phyloP scores from a whole-genome alignment of 64 coral and sea anemone species.

The Montipora capricornis region DNA sequence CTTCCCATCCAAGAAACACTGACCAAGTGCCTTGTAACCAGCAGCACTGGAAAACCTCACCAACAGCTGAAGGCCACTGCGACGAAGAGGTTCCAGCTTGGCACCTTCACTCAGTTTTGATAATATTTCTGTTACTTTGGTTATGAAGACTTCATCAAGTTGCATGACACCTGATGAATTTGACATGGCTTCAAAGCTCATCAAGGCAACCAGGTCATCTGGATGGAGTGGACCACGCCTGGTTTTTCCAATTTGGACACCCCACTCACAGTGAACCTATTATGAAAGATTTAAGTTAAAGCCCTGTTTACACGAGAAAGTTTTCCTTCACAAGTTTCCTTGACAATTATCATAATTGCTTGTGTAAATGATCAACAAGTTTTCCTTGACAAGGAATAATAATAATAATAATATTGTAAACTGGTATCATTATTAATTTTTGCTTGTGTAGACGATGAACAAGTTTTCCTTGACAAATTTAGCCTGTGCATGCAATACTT shows the following conservation, averaged over 20 bases:
- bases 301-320: no score
- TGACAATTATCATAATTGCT: no score
- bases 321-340: no score
- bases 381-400: no score
- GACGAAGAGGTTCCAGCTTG: constrained; percentile 31
- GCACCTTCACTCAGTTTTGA: constrained; percentile 49
- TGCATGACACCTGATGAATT: background rate
- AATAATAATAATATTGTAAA: no score
- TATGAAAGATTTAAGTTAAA: background rate
- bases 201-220: constrained; percentile 74
- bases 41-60: constrained; percentile 48
- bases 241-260: background rate
- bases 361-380: no score
- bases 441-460: no score
- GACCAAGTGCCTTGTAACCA: constrained; percentile 75
- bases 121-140: constrained; percentile 58
- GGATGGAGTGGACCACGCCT: background rate
- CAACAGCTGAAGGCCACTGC: constrained; percentile 57
- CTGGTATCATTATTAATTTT: no score
- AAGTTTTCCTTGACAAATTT: no score
- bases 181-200: constrained; percentile 58
- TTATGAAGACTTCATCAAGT: constrained; percentile 51
- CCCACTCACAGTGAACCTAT: constrained; percentile 43
- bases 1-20: constrained; percentile 76
- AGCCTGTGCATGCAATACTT: no score